Conservation (phyloP, 2,113 vertebrate species). For the Plestiodon gilberti region DNA sequence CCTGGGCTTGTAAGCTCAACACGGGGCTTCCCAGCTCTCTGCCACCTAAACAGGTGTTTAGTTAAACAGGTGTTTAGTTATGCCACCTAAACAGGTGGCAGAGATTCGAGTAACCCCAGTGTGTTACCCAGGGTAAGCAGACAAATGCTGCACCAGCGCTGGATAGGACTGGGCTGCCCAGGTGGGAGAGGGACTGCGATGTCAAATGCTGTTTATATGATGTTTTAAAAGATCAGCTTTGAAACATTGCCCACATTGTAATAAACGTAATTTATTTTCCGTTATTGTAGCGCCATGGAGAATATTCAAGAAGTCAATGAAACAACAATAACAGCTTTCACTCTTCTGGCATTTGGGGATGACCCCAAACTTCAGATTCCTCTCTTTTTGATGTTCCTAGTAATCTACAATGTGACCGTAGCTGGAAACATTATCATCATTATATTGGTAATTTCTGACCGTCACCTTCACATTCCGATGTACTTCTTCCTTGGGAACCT, state of each 20-base stretch:
- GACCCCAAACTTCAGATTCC: not conserved
- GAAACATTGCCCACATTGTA: not conserved
- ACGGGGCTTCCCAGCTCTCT: too few species aligned
- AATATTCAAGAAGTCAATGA: conserved; percentile 21
- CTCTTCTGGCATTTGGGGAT: conserved; percentile 26
- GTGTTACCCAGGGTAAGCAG: too few species aligned
- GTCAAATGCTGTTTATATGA: too few species aligned
- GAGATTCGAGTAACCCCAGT: too few species aligned
- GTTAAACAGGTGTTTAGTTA: too few species aligned
- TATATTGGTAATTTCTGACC: not conserved
- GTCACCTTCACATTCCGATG: not conserved
- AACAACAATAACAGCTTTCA: not conserved
- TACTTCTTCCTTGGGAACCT: conserved; percentile 27
- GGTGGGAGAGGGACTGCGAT: too few species aligned
- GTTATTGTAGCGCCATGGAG: not conserved
- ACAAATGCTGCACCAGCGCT: too few species aligned
- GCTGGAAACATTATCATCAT: conserved; percentile 2
- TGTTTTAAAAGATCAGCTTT: too few species aligned
- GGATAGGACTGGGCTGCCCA: too few species aligned
- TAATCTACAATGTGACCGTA: not conserved
- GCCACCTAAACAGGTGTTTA: too few species aligned
- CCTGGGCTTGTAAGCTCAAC: too few species aligned
- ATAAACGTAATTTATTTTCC: not conserved
- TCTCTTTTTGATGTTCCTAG: not conserved
- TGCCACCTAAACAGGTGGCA: too few species aligned